Evolutionary conservation across 2,888 invertebrate genomes (phyloP), one percentile per base, ranked within the genome.

Genomic region (Zaprionus lineosus): DNA sequence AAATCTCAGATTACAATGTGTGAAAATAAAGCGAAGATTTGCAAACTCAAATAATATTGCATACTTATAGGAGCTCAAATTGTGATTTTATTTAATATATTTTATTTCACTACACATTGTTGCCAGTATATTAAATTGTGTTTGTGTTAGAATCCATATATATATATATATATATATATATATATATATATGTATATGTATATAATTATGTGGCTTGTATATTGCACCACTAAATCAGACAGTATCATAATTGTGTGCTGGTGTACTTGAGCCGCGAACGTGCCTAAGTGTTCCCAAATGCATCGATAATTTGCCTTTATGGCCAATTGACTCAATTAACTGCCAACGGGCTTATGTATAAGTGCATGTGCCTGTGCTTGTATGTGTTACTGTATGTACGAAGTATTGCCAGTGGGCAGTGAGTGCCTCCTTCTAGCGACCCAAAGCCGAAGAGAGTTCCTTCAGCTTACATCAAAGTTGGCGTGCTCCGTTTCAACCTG

Each of bases 301-400:
- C 85, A 84, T 84, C 83, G 81, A 84, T 84, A 84, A 82, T 83
- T 70, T 53, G 74, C 85, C 63, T 75, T 72, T 75, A 79, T 48
- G 79, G 69, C 74, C 83, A 79, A 82, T 83, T 58, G 69, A 75
- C 60, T 61, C 71, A 62, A 67, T 82, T 73, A 63, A 57, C 48
- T 56, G 50, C 29, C 21, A 43, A 34, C 12, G 37, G 52, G 21
- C 31, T 31, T 55, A 40, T 47, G 18, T 28, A 14, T 31, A 24
- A 8, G 11, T 29, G 24, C 18, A 19, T 16, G 11, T 44, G 33
- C 28, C 21, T 16, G 19, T 8, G 11, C 34, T 21, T 33, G 29
- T 37, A 31, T 29, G 33, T 53, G 61, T 43, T 36, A 40, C 36
- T 18, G 39, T 37, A 34, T 37, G 44, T 29, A 26, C 26, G 31